These are phyloP conservation scores for Cosmia trapezina DNA, from an alignment of 2,888 invertebrate genomes.

Conservation along the genomic window DNA sequence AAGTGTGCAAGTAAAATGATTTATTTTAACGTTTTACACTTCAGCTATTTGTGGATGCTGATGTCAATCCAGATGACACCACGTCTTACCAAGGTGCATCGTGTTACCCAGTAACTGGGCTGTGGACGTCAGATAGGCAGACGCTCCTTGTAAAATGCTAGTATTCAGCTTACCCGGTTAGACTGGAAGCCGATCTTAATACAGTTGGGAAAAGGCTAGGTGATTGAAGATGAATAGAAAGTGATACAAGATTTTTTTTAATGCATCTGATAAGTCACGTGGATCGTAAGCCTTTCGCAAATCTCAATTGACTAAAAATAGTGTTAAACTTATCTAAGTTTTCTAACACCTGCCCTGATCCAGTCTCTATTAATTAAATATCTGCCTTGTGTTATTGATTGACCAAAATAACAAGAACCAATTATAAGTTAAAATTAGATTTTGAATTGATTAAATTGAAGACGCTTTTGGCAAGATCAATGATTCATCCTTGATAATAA, in stretches of 20 bases:
- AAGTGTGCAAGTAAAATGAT: neutral
- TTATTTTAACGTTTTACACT: neutral
- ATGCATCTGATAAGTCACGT: neutral
- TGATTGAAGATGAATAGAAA: no score
- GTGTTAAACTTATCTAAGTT: neutral
- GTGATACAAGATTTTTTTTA: no score
- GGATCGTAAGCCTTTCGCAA: neutral
- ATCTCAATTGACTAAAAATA: neutral
- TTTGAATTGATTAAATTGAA: neutral
- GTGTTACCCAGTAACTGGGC: no score
- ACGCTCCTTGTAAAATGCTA: no score
- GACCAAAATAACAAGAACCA: neutral
- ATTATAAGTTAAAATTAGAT: constrained; percentile 8
- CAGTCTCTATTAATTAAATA: neutral
- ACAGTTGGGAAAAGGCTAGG: neutral
- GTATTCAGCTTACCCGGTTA: neutral
- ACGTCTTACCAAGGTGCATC: no score
- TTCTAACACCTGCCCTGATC: neutral
- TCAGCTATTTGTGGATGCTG: neutral
- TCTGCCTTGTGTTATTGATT: no score
- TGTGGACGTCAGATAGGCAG: no score
- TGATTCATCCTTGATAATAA: no score
- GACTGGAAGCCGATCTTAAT: neutral
- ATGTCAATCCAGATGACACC: no score
- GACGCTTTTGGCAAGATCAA: neutral